Base-by-base conservation (phyloP, 2,888 invertebrate species). In the Furcula furcula region DNA sequence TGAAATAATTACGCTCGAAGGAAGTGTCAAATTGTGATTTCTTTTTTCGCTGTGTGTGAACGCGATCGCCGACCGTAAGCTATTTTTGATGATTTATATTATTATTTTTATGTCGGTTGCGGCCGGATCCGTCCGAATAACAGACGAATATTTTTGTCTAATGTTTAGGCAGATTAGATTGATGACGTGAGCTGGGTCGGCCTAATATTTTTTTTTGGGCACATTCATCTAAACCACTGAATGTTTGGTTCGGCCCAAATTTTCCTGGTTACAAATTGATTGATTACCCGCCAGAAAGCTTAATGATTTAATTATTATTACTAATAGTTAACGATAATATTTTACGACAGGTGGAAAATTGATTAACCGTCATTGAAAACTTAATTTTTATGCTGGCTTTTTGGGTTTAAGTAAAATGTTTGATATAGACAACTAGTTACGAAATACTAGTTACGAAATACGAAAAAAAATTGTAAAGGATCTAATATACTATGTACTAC, bases 61-160 rank as follows among this genome's bases (percentile, higher is more conserved):
- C 57, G 49, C 49, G 49, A 56, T 56, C 48, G n/a, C n/a, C 48
- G 48, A 52, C 43, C 44, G 64, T 65, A 64, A 65, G 65, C 55
- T 59, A 61, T 59, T 64, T 57, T 59, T 42, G 49, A 53, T 59
- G 49, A 55, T 57, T 58, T 55, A 55, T 57, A 48, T 43, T 46
- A 46, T 47, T 7, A 20, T n/a, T n/a, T 53, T 54, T 49, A 51
- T 48, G 46, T 48, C 40, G 46, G 50, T 40, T 36, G 23, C 33
- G n/a, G 37, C 40, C 29, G 34, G 35, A 37, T 42, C 51, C 48
- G 45, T 46, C 38, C 44, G 41, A 41, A 30, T 30, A 35, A 42
- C 37, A 37, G 36, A n/a, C n/a, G n/a, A 40, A 51, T 47, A 46
- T 57, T 51, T 46, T 39, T 40, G 43, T 46, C 42, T 44, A 45